Percentiles rank a stretch among this genome's conserved stretches.
These are phyloP conservation scores for Oryctes rhinoceros DNA, from an alignment of 1,140 invertebrate genomes.

Conservation along the genomic window DNA sequence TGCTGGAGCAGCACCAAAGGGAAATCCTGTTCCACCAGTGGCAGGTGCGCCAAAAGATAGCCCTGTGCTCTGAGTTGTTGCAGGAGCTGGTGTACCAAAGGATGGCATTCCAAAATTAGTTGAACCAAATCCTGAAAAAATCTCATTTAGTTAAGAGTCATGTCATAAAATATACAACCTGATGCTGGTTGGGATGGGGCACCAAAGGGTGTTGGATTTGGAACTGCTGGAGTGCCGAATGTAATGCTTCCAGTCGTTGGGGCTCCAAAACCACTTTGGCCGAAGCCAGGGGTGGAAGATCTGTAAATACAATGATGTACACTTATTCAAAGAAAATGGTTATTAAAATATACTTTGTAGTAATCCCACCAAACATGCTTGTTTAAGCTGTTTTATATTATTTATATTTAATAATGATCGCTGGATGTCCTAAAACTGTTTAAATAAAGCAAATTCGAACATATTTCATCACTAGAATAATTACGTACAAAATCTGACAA, in stretches of 20 bases:
- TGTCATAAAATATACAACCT: background rate
- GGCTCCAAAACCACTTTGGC: constrained; percentile 39
- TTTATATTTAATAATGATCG: background rate
- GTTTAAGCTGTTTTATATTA: background rate
- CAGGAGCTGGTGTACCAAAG: constrained; percentile 45
- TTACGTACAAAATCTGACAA: too few species aligned
- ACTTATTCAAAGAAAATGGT: constrained; percentile 1
- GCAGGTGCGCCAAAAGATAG: constrained; percentile 49
- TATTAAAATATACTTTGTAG: constrained; percentile 41
- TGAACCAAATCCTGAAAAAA: constrained; percentile 34
- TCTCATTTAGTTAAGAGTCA: background rate
- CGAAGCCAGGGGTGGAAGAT: constrained; percentile 37
- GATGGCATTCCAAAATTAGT: constrained; percentile 1
- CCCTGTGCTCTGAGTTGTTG: constrained; percentile 35
- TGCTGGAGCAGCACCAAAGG: constrained; percentile 39
- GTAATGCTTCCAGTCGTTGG: constrained; percentile 31
- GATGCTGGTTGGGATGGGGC: constrained; percentile 27
- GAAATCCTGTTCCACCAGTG: constrained; percentile 36
- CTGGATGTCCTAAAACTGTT: too few species aligned
- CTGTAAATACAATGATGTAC: constrained; percentile 11
- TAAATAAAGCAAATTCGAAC: too few species aligned
- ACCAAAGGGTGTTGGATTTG: constrained; percentile 32
- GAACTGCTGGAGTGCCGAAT: constrained; percentile 34
- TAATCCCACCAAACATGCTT: constrained; percentile 43
- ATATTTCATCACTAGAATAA: too few species aligned